These are phyloP conservation scores for Hylaeus anthracinus DNA, from an alignment of 1,140 invertebrate species.

Conservation along the genomic window DNA sequence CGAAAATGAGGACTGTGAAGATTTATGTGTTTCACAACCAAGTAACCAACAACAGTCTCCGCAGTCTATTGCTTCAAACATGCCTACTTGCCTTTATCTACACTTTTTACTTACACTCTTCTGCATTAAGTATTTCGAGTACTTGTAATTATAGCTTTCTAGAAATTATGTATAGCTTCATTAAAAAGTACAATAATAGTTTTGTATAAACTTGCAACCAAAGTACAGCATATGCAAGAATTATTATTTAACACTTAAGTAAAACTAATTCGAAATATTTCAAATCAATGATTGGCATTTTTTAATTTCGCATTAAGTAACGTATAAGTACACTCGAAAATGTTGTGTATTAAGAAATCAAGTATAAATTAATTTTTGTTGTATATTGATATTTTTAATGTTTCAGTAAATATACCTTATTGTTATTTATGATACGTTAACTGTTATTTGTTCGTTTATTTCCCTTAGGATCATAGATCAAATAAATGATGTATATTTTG, in stretches of 20 bases:
- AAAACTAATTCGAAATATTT: neutral
- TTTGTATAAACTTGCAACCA: conserved; percentile 32
- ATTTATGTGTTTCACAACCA: conserved; percentile 79
- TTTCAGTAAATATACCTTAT: conserved; percentile 32
- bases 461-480: neutral
- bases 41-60: conserved; percentile 53
- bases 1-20: conserved; percentile 85
- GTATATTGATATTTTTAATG: conserved; percentile 24
- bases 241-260: conserved; percentile 17
- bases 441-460: conserved; percentile 16
- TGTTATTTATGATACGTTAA: conserved; percentile 21
- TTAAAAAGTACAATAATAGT: conserved; percentile 14
- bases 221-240: conserved; percentile 22
- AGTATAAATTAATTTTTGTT: conserved; percentile 10
- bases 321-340: neutral
- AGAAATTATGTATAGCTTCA: neutral
- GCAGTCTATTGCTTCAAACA: conserved; percentile 34
- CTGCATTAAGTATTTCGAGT: conserved; percentile 8
- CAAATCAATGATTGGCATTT: neutral
- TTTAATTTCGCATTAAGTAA: neutral
- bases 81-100: conserved; percentile 44
- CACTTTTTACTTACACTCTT: conserved; percentile 24
- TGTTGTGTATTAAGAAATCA: conserved; percentile 6
- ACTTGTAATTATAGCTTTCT: conserved; percentile 24
- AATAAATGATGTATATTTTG: no score